Percentiles rank a stretch among this genome's conserved stretches.
Conservation (phyloP, 2,888 invertebrate genomes). For the Drosophila prolongata region DNA sequence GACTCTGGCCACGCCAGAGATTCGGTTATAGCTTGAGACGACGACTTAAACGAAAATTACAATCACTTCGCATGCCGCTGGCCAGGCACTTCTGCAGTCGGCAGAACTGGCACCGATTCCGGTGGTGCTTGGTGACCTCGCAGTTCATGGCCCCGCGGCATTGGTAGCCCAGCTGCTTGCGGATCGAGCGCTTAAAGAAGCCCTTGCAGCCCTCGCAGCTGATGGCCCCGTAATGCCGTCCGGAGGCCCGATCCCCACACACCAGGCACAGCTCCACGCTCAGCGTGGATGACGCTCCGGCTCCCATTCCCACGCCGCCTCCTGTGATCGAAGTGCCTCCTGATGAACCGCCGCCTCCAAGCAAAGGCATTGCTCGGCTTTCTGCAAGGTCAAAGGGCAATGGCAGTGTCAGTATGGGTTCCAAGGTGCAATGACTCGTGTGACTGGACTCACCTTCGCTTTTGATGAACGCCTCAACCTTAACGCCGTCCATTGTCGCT, state of each 20-base stretch:
- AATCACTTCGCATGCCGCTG: conserved; percentile 99
- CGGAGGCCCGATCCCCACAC: conserved; percentile 97
- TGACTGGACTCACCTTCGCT: conserved; percentile 73
- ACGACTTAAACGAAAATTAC: conserved; percentile 87
- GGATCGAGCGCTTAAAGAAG: conserved; percentile 98
- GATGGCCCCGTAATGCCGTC: conserved; percentile 96
- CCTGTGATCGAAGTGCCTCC: conserved; percentile 34
- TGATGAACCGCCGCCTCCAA: conserved; percentile 42
- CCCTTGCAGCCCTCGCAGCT: conserved; percentile 98
- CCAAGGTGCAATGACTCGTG: conserved; percentile 42
- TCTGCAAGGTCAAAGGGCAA: conserved; percentile 52
- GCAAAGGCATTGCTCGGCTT: conserved; percentile 59
- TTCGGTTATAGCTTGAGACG: conserved; percentile 67
- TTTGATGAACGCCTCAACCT: conserved; percentile 76
- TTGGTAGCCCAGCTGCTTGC: conserved; percentile 98
- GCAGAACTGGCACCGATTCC: conserved; percentile 99
- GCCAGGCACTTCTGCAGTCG: conserved; percentile 98
- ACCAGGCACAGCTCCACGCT: conserved; percentile 94
- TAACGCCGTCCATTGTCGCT: conserved; percentile 43
- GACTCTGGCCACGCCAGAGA: conserved; percentile 39
- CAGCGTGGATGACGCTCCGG: conserved; percentile 64
- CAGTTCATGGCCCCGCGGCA: conserved; percentile 98
- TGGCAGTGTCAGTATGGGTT: conserved; percentile 26
- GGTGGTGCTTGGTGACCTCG: conserved; percentile 98
- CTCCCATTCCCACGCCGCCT: conserved; percentile 34